These are phyloP conservation scores for Aporophyla nigra DNA, from an alignment of 2,888 invertebrate species.

Conservation along the genomic window DNA sequence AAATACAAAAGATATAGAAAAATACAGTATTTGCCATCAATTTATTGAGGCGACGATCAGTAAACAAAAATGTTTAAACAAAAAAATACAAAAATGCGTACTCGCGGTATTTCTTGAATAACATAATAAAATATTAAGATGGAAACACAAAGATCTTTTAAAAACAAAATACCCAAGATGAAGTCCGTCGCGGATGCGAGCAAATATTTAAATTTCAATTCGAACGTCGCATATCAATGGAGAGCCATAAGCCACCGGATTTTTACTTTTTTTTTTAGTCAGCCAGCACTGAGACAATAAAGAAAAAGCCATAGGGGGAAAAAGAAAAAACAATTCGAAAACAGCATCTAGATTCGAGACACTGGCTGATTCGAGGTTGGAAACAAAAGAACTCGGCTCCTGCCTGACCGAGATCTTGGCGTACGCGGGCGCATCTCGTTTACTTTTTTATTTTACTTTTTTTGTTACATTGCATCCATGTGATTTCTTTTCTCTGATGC, in stretches of 20 bases:
- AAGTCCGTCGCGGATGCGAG: slow-evolving; percentile 86
- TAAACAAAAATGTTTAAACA: slow-evolving; percentile 55
- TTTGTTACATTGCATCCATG: slow-evolving; percentile 85
- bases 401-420: slow-evolving; percentile 90
- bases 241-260: slow-evolving; percentile 90
- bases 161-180: slow-evolving; percentile 86
- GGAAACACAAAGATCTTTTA: slow-evolving; percentile 84
- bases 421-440: slow-evolving; percentile 88
- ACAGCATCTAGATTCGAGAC: slow-evolving; percentile 90
- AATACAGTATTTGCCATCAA: slow-evolving; percentile 52
- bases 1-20: slow-evolving; percentile 4
- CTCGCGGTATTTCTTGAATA: slow-evolving; percentile 71
- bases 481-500: slow-evolving; percentile 89
- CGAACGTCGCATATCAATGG: slow-evolving; percentile 91
- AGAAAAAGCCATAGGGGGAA: slow-evolving; percentile 87
- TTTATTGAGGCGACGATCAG: slow-evolving; percentile 63
- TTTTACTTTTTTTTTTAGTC: slow-evolving; percentile 84
- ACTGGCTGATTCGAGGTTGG: slow-evolving; percentile 90
- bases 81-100: slow-evolving; percentile 50
- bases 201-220: slow-evolving; percentile 91
- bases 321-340: slow-evolving; percentile 83
- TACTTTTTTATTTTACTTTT: slow-evolving; percentile 79
- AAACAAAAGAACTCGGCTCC: slow-evolving; percentile 90
- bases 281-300: slow-evolving; percentile 89
- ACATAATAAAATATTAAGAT: slow-evolving; percentile 88